Evolutionary conservation across 2,797 vertebrate species (phyloP).

Genomic region (Anolis apletophallus): DNA sequence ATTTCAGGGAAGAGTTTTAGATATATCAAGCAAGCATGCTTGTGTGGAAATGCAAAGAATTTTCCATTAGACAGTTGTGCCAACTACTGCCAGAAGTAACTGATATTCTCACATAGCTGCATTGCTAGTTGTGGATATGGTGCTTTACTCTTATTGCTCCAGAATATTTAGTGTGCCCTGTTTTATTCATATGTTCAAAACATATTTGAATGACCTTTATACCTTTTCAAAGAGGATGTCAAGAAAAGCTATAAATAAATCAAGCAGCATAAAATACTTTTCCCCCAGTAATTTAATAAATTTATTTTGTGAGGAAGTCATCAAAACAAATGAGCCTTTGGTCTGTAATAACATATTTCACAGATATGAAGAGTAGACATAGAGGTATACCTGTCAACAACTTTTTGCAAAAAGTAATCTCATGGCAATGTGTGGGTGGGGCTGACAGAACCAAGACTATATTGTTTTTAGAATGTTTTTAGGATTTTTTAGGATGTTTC

Average conservation of each 20-base stretch:
- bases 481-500: too few species aligned
- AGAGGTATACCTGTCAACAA: background rate
- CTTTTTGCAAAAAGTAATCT: too few species aligned
- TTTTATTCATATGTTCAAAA: too few species aligned
- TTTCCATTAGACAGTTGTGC: constrained; percentile 2
- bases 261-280: background rate
- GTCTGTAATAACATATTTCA: background rate
- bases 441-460: background rate
- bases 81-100: background rate
- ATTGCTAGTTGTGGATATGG: background rate
- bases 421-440: background rate
- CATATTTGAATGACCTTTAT: too few species aligned
- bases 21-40: background rate
- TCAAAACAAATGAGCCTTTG: background rate
- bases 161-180: background rate
- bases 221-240: too few species aligned
- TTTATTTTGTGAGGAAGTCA: background rate
- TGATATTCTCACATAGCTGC: background rate
- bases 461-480: too few species aligned
- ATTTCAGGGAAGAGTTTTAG: constrained; percentile 17
- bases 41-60: background rate
- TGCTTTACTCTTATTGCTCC: background rate
- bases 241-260: background rate
- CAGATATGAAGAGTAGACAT: background rate
- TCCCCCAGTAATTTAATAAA: background rate